These are phyloP conservation scores for Dasypogon diadema DNA, from an alignment of 2,888 invertebrate species.

Conservation along the genomic window DNA sequence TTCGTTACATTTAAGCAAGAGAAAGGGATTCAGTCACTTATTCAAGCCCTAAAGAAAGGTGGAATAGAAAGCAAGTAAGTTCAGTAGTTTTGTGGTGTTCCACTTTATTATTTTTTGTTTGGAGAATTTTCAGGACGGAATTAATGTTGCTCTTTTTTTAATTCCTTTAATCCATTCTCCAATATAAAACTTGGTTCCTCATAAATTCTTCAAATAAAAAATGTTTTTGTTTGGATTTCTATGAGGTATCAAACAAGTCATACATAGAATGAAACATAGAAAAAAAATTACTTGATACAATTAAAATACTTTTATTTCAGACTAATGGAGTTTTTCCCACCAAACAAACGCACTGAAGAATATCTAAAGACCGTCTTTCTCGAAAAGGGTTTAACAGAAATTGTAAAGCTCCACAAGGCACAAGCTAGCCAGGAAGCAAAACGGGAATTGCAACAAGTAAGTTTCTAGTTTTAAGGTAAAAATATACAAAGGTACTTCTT, in stretches of 20 bases:
- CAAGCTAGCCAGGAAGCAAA: slow-evolving; percentile 88
- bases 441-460: slow-evolving; percentile 78
- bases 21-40: slow-evolving; percentile 86
- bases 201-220: slow-evolving; percentile 35
- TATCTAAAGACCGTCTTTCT: slow-evolving; percentile 85
- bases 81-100: background rate
- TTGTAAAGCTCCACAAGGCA: slow-evolving; percentile 84
- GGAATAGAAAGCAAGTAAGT: slow-evolving; percentile 79
- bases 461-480: slow-evolving; percentile 30
- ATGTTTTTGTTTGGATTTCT: slow-evolving; percentile 52
- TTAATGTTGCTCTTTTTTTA: slow-evolving; percentile 58
- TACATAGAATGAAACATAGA: background rate
- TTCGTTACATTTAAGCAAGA: slow-evolving; percentile 92
- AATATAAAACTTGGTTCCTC: slow-evolving; percentile 54
- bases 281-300: background rate
- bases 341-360: slow-evolving; percentile 92
- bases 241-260: slow-evolving; percentile 36
- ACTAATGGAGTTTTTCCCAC: slow-evolving; percentile 92
- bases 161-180: slow-evolving; percentile 66
- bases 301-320: slow-evolving; percentile 67
- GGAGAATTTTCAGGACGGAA: slow-evolving; percentile 62
- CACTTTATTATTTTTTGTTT: background rate
- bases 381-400: slow-evolving; percentile 82
- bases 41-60: slow-evolving; percentile 88
- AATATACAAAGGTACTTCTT: too few relatives aligned